Base-by-base conservation (phyloP, 2,797 vertebrate species). In the Enteromius thamalakanensis region DNA sequence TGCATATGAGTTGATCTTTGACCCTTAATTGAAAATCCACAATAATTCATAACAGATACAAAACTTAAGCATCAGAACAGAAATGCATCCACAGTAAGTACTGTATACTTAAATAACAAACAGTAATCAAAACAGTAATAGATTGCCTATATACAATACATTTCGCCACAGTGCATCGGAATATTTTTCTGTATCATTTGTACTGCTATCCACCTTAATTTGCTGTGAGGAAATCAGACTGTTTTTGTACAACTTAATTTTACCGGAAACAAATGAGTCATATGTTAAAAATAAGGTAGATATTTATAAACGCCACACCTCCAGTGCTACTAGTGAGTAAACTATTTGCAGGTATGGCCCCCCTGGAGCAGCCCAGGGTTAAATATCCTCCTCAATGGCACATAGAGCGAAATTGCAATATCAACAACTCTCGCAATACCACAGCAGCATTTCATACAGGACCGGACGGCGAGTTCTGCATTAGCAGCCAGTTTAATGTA, bases 351-450 rank as follows among this genome's bases (percentile, higher is more conserved):
- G 10, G 6, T 6, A 64, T 21, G 4, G 17, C n/a, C 47, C 34
- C 80, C 29, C n/a, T 67, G n/a, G 45, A 67, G 71, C 45, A 53
- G 65, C 71, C 71, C 47, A 23, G 12, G 58, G 12, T 81, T 53
- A 65, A 65, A 15, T 49, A 21, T 75, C 60, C 37, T 81, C 8
- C 58, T 65, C 45, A 53, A 26, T 81, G 32, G 45, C 14, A n/a
- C 53, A 34, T 32, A 34, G 58, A 72, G 26, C 4, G 3, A 47
- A 29, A 81, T 11, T 62, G 55, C 42, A 37, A 37, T 49, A 72
- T 71, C 53, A 81, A 47, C 68, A 53, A 60, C n/a, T 58, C 10
- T 26, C 17, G 2, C 65, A 67, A 32, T 79, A 19, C 64, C 64
- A 11, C 26, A 6, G 40, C 45, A 72, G 14, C 26, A 34, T 72